Base-by-base conservation (phyloP, 1,140 invertebrate genomes). In the Cotesia chilonis region DNA sequence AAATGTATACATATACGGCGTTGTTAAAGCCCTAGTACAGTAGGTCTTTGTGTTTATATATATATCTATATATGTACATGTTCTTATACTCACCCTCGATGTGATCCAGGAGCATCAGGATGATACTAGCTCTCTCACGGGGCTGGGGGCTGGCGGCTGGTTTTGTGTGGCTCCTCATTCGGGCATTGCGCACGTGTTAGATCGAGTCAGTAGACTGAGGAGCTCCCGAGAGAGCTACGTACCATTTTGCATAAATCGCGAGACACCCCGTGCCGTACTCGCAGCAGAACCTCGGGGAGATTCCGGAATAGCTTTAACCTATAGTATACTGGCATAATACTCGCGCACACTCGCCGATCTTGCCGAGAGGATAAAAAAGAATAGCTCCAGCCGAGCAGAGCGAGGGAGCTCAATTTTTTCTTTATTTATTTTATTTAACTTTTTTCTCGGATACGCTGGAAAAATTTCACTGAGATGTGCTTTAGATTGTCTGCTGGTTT, bases 161-260 rank as follows among this genome's bases (percentile, higher is more conserved):
- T 61, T 9, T 37, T 59, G 4, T 37, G 14, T 65, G 47, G 41
- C 41, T 47, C 41, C 52, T 52, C 51, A 36, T 71, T 65, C 20
- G 17, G 35, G 68, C 72, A 64, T 59, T 68, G 74, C 81, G 81
- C 83, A 83, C 84, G 83, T 83, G 84, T 84, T 83, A 76, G 80
- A 82, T 82, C 69, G 74, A 77, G 47, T 47, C 41, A 7, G 52
- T 57, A 77, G 79, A 83, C 77, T 73, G 70, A 80, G 77, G 73
- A 82, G 74, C 80, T 85, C 84, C 82, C 84, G 51, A 60, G 85
- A 83, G 84, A 85, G 83, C 79, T 81, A 76, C 82, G 81, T 82
- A 83, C 80, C 83, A 85, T 85, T 87, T 85, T 87, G 85, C 84
- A 87, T 87, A 87, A 87, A 85, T 85, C 85, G 84, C 84, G 80